Evolutionary conservation across 1,140 invertebrate genomes (phyloP).

Genomic region (Brachionus asplanchnoidis): DNA sequence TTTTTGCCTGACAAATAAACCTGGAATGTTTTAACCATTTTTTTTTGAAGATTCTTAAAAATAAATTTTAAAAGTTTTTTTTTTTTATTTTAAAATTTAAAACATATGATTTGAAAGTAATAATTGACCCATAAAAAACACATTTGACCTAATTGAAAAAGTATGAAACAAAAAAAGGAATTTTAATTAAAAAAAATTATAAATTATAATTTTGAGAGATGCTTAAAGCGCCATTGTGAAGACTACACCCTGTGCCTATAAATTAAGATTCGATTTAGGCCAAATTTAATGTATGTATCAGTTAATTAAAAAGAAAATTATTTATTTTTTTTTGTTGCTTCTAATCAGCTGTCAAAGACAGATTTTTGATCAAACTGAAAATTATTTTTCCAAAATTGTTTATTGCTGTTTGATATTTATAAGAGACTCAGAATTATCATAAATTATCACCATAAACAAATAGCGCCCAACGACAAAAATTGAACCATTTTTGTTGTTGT

Average conservation of each 20-base stretch:
- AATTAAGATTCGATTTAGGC: neutral
- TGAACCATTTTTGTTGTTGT: neutral
- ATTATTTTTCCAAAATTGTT: neutral
- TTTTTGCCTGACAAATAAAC: constrained; percentile 16
- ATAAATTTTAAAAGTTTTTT: neutral
- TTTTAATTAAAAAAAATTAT: neutral
- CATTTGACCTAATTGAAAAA: neutral
- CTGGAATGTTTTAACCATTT: constrained; percentile 41
- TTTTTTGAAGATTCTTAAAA: neutral
- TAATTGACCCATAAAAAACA: neutral
- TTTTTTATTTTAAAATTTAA: neutral
- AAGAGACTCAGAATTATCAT: neutral
- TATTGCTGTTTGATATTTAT: neutral
- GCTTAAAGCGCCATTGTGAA: neutral
- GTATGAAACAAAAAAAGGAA: neutral
- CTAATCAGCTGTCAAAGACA: neutral
- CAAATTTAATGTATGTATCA: neutral
- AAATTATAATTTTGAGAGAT: neutral
- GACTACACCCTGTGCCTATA: neutral
- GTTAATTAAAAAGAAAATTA: neutral
- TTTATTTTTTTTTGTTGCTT: neutral
- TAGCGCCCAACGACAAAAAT: neutral
- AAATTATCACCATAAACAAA: constrained; percentile 4
- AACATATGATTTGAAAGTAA: neutral
- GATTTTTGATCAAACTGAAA: neutral